Conservation (phyloP, 92 coral and sea anemone species). For the Palythoa heliodiscus region DNA sequence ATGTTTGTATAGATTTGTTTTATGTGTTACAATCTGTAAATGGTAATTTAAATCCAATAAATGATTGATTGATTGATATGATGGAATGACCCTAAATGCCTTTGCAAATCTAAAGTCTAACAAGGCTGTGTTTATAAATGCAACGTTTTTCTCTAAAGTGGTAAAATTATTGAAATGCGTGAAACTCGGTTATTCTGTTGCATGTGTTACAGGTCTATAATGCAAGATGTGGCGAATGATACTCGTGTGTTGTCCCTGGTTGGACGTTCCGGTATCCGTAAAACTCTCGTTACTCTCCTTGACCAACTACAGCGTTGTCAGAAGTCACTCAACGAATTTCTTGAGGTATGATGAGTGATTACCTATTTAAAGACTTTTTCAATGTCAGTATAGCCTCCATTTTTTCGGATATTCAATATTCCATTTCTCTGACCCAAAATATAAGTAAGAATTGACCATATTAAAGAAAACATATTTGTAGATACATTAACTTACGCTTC, state of each 20-base stretch:
- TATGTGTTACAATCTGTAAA: too few relatives aligned
- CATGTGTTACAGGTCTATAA: conserved; percentile 70
- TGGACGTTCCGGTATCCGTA: conserved; percentile 90
- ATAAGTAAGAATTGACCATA: too few relatives aligned
- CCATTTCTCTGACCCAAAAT: not conserved
- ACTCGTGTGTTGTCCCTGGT: conserved; percentile 96
- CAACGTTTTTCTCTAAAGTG: not conserved
- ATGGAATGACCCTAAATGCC: too few relatives aligned
- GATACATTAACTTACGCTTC: too few relatives aligned
- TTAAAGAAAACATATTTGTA: too few relatives aligned
- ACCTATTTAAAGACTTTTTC: not conserved
- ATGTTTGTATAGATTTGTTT: too few relatives aligned
- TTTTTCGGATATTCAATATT: not conserved
- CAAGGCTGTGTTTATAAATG: not conserved
- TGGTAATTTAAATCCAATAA: too few relatives aligned
- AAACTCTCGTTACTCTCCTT: conserved; percentile 83
- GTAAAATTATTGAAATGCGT: not conserved
- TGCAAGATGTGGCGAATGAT: conserved; percentile 89
- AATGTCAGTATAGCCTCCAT: not conserved
- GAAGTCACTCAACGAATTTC: conserved; percentile 96
- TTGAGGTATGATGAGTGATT: conserved; percentile 68
- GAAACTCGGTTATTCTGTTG: not conserved
- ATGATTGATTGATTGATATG: too few relatives aligned
- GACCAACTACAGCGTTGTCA: conserved; percentile 99
- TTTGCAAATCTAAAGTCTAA: too few relatives aligned